phyloP scores from a whole-genome alignment of 2,113 vertebrate species.

The Alethe diademata region DNA sequence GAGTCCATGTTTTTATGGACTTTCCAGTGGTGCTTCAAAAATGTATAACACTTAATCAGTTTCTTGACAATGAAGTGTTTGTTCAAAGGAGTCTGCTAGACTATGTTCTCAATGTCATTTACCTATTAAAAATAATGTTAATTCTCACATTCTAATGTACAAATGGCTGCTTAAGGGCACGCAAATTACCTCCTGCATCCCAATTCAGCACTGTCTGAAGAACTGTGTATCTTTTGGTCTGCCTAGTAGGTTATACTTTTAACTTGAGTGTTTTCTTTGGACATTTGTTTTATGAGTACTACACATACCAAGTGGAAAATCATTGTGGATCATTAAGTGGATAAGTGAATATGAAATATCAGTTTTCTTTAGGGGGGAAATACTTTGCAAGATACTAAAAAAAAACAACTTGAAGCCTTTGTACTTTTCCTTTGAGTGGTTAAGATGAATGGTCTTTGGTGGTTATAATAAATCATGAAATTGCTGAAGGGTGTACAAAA shows the following conservation, averaged over 20 bases:
- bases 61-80: neutral
- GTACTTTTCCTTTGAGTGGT: neutral
- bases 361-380: neutral
- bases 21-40: neutral
- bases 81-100: neutral
- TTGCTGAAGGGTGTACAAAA: neutral
- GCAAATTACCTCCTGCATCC: neutral
- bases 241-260: neutral
- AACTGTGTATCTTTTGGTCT: neutral
- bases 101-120: neutral
- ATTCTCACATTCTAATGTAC: neutral
- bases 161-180: neutral
- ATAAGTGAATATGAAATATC: neutral
- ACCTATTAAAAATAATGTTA: neutral
- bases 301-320: neutral
- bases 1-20: neutral
- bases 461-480: neutral
- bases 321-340: neutral
- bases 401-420: neutral
- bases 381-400: neutral
- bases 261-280: neutral
- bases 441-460: neutral
- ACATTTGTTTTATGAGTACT: neutral
- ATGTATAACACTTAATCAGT: neutral
- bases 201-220: neutral